These are phyloP conservation scores for Saccostrea cuccullata DNA, from an alignment of 1,140 invertebrate genomes.

Conservation along the genomic window DNA sequence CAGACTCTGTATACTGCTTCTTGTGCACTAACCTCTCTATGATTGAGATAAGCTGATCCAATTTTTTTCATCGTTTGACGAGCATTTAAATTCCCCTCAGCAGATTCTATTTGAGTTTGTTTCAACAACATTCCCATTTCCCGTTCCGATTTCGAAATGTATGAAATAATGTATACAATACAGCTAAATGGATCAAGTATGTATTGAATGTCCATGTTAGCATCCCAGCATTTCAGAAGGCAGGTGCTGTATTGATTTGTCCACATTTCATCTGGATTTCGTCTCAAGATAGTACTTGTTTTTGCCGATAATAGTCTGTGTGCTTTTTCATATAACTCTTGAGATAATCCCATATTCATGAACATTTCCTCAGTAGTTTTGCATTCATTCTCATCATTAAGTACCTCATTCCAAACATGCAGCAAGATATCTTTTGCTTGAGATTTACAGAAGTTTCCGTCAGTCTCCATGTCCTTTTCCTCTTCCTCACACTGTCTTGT, in stretches of 20 bases:
- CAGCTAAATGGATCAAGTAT: conserved; percentile 50
- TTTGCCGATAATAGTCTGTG: conserved; percentile 29
- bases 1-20: too few relatives aligned
- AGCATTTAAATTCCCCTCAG: not conserved
- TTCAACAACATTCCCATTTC: conserved; percentile 21
- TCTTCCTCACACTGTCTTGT: too few relatives aligned
- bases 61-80: conserved; percentile 7
- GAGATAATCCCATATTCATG: conserved; percentile 22
- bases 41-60: not conserved
- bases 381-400: not conserved
- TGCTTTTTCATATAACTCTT: conserved; percentile 40
- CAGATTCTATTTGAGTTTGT: conserved; percentile 5
- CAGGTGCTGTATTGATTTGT: conserved; percentile 32
- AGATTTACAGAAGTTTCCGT: too few relatives aligned
- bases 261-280: too few relatives aligned
- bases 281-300: conserved; percentile 31
- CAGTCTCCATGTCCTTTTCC: too few relatives aligned
- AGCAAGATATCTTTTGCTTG: conserved; percentile 32
- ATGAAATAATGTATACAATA: conserved; percentile 49
- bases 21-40: too few relatives aligned
- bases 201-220: conserved; percentile 46
- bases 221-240: conserved; percentile 23
- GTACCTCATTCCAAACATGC: conserved; percentile 23
- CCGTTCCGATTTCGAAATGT: not conserved
- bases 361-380: not conserved